Percentiles rank a stretch among this genome's conserved stretches.
phyloP scores from a whole-genome alignment of 2,797 vertebrate genomes.

The Macropodus opercularis region DNA sequence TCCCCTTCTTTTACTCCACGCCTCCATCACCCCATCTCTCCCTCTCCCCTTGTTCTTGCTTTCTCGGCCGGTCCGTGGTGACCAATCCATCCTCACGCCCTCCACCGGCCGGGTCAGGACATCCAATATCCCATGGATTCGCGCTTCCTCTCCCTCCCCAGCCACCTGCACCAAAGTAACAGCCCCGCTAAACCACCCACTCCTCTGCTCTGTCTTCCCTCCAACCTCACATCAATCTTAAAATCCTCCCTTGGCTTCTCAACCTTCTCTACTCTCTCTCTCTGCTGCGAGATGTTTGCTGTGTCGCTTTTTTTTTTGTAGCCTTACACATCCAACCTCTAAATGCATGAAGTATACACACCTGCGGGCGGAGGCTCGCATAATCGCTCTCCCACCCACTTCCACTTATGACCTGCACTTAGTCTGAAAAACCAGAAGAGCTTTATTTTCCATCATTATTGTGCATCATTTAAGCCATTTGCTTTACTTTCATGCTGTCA shows the following conservation, averaged over 20 bases:
- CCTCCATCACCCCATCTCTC: slow-evolving; percentile 73
- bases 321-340: slow-evolving; percentile 51
- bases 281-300: slow-evolving; percentile 25
- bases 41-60: slow-evolving; percentile 63
- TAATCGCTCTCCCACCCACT: slow-evolving; percentile 48
- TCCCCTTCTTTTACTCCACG: slow-evolving; percentile 72
- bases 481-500: neutral
- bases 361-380: slow-evolving; percentile 47
- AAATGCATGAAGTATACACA: slow-evolving; percentile 58
- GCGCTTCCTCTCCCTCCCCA: slow-evolving; percentile 62
- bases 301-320: too few species aligned
- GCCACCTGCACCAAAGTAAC: slow-evolving; percentile 49
- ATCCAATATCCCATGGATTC: slow-evolving; percentile 83
- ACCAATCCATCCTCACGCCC: slow-evolving; percentile 84
- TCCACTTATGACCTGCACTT: slow-evolving; percentile 54
- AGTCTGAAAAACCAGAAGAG: slow-evolving; percentile 36
- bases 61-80: slow-evolving; percentile 76
- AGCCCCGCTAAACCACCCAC: slow-evolving; percentile 40
- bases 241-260: slow-evolving; percentile 22
- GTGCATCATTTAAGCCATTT: neutral
- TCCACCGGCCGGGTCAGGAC: slow-evolving; percentile 81
- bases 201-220: slow-evolving; percentile 42
- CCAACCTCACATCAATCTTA: slow-evolving; percentile 54
- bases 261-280: slow-evolving; percentile 43
- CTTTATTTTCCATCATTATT: slow-evolving; percentile 10